phyloP scores from a whole-genome alignment of 2,113 vertebrate genomes.

The Leucoraja erinaceus region DNA sequence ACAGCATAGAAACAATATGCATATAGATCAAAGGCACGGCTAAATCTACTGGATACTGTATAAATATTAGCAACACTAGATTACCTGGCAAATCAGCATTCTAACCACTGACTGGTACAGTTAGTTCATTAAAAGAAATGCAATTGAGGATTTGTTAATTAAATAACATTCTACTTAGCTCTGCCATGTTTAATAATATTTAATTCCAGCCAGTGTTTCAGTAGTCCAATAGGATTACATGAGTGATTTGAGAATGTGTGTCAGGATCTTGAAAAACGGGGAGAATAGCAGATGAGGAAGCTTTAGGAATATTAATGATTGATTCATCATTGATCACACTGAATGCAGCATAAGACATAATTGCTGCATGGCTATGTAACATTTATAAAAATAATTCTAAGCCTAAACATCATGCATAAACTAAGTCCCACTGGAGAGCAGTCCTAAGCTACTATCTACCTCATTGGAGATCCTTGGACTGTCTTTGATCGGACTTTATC shows the following conservation, averaged over 20 bases:
- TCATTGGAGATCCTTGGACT: too few species aligned
- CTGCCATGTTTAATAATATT: neutral
- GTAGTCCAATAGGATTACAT: neutral
- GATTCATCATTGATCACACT: slow-evolving; percentile 19
- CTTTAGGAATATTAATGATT: neutral
- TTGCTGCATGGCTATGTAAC: neutral
- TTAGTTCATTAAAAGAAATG: neutral
- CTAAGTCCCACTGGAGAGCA: too few species aligned
- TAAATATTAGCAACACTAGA: neutral
- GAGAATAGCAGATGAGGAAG: neutral
- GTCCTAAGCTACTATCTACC: too few species aligned
- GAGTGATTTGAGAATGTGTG: neutral
- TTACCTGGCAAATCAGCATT: neutral
- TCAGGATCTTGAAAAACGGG: neutral
- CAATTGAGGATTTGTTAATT: neutral
- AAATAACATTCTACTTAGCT: slow-evolving; percentile 14
- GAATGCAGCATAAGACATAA: neutral
- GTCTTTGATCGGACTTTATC: too few species aligned
- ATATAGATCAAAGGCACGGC: neutral
- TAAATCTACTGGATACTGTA: neutral
- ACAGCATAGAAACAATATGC: neutral
- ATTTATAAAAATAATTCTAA: neutral
- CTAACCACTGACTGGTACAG: neutral
- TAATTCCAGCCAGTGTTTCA: neutral
- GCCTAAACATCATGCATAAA: neutral